Evolutionary conservation across 2,797 vertebrate genomes (phyloP).

Genomic region (Taenioides sp.): DNA sequence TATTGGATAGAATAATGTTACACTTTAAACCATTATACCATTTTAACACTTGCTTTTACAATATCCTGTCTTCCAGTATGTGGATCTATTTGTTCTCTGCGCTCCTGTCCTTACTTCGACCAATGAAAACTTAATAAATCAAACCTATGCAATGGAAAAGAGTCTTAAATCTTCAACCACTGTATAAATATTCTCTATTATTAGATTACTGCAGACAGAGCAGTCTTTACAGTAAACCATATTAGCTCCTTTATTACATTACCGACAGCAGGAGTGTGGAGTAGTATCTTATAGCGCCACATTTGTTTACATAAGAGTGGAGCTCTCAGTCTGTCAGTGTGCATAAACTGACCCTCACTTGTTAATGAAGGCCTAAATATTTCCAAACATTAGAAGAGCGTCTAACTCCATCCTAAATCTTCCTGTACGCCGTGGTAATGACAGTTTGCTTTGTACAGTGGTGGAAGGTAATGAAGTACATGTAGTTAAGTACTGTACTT

Average conservation of each 20-base stretch:
- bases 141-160: background rate
- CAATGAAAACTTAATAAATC: background rate
- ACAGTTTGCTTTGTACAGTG: background rate
- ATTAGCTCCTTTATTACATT: background rate
- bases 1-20: too few relatives aligned
- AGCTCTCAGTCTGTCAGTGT: constrained; percentile 5
- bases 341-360: constrained; percentile 12
- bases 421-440: constrained; percentile 21
- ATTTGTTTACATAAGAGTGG: background rate
- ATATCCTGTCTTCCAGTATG: too few relatives aligned
- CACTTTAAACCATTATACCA: too few relatives aligned
- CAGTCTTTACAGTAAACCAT: constrained; percentile 1
- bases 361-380: constrained; percentile 26
- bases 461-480: too few relatives aligned
- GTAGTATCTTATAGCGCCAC: background rate
- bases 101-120: background rate
- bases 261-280: background rate
- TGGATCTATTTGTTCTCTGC: background rate
- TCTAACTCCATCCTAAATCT: constrained; percentile 22
- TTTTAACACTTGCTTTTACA: background rate
- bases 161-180: background rate
- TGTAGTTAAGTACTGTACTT: too few relatives aligned
- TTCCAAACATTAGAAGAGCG: constrained; percentile 4
- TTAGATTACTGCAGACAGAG: constrained; percentile 5
- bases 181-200: constrained; percentile 3